phyloP scores from a whole-genome alignment of 2,797 vertebrate species.

The Hemibagrus guttatus region DNA sequence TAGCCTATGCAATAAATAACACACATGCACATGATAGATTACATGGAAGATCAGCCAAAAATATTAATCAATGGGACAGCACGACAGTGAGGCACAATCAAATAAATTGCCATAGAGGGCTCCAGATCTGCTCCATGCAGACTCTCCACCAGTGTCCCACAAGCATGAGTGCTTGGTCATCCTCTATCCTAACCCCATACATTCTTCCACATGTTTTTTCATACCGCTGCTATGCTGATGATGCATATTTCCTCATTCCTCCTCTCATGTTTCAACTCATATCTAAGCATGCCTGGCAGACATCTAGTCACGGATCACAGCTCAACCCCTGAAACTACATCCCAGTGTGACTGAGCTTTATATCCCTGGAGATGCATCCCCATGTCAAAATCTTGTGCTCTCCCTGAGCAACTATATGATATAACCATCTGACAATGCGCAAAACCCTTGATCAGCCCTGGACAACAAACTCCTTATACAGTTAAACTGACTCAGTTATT shows the following conservation, averaged over 20 bases:
- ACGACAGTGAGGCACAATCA: neutral
- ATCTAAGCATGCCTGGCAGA: neutral
- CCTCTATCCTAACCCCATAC: neutral
- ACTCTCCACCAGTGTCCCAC: neutral
- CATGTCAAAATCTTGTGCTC: neutral
- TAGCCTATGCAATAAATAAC: neutral
- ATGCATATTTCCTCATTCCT: neutral
- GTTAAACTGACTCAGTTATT: neutral
- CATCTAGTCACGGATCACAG: neutral
- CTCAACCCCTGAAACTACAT: neutral
- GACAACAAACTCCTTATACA: neutral
- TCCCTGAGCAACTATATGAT: neutral
- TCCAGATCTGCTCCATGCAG: neutral
- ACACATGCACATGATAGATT: neutral
- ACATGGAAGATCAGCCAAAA: neutral
- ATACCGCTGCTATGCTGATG: neutral
- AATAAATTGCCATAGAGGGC: neutral
- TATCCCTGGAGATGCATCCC: slow-evolving; percentile 1
- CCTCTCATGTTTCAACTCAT: neutral
- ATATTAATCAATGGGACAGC: neutral
- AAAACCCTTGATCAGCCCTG: neutral
- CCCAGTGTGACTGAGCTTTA: neutral
- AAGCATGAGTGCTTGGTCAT: neutral
- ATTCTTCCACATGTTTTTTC: too few relatives aligned
- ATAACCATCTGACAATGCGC: neutral